Base-by-base conservation (phyloP, 2,113 vertebrate genomes). In the Oophaga pumilio region DNA sequence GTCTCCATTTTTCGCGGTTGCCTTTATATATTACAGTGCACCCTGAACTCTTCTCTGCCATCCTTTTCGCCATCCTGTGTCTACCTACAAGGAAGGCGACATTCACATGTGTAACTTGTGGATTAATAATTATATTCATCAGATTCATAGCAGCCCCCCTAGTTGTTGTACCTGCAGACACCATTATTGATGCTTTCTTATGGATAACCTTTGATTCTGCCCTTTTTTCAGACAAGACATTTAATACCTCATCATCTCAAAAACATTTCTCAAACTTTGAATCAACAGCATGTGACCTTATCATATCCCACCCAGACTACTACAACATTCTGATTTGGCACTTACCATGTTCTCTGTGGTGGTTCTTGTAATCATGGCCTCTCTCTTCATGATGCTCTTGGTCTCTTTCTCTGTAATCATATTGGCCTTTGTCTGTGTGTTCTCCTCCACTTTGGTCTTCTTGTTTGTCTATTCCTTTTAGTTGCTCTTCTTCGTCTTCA, bases 11-110 rank as follows among this genome's bases (percentile, higher is more conserved):
- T 33, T 57, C 7, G 17, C 14, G 56, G 50, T 60, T 43, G 62
- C 74, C 62, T 28, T 43, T 78, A 50, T n/a, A 79, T 79, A 86
- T 52, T 33, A 56, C 14, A 52, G 60, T 15, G 33, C 85, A 79
- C 15, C 8, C 24, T 22, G 20, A 74, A 22, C 17, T 56, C 4
- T 22, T 0, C 6, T 49, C 7, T 49, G 33, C 71, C 56, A 59
- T 80, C n/a, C 14, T 59, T 4, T 57, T 59, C 1, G 13, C 7
- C 74, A 9, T 33, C 0, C 5, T 14, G 22, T 59, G 53, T 28
- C 18, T 57, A 59, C 24, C 77, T 80, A 20, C 53, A n/a, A 33
- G 8, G 14, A 60, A 43, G 33, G 5, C 33, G 33, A 43, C 33
- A 43, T 43, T 43, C 33, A 43, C 5, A 43, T 43, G 33, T 43